Evolutionary conservation across 2,888 invertebrate genomes (phyloP).

Genomic region (Clanis bilineata): DNA sequence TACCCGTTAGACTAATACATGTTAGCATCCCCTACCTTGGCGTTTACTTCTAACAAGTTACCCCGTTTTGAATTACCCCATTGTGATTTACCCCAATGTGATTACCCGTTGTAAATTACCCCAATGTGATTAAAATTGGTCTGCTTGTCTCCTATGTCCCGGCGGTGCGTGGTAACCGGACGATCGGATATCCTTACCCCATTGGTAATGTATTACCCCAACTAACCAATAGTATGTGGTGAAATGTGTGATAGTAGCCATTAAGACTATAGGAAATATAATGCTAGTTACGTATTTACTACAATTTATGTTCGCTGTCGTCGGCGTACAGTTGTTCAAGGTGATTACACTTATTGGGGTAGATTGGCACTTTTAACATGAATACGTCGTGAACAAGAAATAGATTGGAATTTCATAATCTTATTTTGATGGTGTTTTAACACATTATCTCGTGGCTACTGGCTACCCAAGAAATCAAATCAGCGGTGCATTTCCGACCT

Average conservation of each 20-base stretch:
- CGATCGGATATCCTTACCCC: constrained; percentile 53
- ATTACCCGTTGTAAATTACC: constrained; percentile 37
- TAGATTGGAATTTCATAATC: background rate
- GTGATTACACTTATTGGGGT: constrained; percentile 78
- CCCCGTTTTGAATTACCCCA: constrained; percentile 22
- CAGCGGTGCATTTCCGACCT: too few species aligned
- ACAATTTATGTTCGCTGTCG: constrained; percentile 99
- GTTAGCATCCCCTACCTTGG: constrained; percentile 71
- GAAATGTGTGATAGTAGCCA: constrained; percentile 99
- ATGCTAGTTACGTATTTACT: constrained; percentile 99
- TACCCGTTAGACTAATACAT: constrained; percentile 18
- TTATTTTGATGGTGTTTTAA: background rate
- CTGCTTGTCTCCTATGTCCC: constrained; percentile 79
- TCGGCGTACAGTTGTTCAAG: constrained; percentile 99
- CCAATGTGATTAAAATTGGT: constrained; percentile 63
- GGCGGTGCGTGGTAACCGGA: constrained; percentile 66
- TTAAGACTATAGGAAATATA: constrained; percentile 99
- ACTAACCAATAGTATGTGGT: constrained; percentile 95
- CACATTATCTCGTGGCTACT: too few species aligned
- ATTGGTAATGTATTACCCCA: constrained; percentile 69
- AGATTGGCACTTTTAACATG: constrained; percentile 14
- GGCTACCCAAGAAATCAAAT: too few species aligned
- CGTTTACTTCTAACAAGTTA: constrained; percentile 61
- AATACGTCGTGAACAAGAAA: background rate
- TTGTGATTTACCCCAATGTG: constrained; percentile 25